A percentile compares a stretch with the other conserved stretches of the same genome.
These are phyloP conservation scores for Hippocampus guttulatus DNA, from an alignment of 2,113 vertebrate genomes.

Conservation along the genomic window DNA sequence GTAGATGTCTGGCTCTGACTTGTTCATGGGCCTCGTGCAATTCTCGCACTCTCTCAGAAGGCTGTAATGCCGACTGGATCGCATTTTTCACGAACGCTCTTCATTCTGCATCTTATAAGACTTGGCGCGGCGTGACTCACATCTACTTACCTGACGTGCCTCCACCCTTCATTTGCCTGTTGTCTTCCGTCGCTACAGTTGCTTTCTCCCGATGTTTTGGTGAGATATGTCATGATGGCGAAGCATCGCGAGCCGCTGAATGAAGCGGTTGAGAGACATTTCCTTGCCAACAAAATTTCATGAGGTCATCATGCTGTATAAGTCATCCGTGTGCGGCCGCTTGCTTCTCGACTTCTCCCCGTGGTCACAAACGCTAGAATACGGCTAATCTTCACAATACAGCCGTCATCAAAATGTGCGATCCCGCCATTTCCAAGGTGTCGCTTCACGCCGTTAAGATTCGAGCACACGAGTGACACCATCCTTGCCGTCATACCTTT, in stretches of 20 bases:
- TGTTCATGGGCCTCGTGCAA: constrained; percentile 30
- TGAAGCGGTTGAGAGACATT: background rate
- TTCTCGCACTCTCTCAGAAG: constrained; percentile 30
- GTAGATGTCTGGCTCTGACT: constrained; percentile 8
- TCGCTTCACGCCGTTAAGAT: too few species aligned
- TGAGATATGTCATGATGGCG: constrained; percentile 11
- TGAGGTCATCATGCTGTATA: background rate
- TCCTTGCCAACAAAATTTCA: background rate
- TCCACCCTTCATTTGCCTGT: background rate
- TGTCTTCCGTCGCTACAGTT: background rate
- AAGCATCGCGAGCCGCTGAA: background rate
- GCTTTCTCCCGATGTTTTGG: background rate
- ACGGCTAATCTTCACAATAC: too few species aligned
- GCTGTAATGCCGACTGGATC: constrained; percentile 36
- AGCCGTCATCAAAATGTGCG: too few species aligned
- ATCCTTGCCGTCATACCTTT: too few species aligned
- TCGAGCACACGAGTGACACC: too few species aligned
- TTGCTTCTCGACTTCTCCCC: background rate
- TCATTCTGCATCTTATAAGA: constrained; percentile 12
- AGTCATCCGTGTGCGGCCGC: background rate
- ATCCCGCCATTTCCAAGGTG: too few species aligned
- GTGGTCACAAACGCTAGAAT: background rate
- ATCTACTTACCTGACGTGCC: background rate
- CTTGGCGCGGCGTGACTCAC: background rate
- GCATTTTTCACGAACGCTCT: constrained; percentile 26